Base-by-base conservation (phyloP, 2,113 vertebrate genomes). In the Syngnathoides biaculeatus region DNA sequence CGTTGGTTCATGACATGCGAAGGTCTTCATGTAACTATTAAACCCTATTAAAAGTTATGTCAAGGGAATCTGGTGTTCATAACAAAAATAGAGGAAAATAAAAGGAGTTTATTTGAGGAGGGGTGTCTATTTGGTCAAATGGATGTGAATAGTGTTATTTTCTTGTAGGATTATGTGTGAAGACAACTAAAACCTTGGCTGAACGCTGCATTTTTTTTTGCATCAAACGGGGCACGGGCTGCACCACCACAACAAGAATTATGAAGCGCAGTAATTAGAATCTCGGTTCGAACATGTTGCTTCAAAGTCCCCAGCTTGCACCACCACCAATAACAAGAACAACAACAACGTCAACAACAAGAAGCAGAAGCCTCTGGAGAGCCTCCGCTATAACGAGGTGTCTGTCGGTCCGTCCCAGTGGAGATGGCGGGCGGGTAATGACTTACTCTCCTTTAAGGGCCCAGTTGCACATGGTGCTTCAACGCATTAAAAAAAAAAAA, bases 261-360 rank as follows among this genome's bases (percentile, higher is more conserved):
- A 35, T 42, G 27, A 69, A 50, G 50, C 67, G 65, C 39, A 67
- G 65, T 69, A 79, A 80, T 79, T 73, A 79, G 79, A 24, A 64
- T 62, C 12, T 43, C 43, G 15, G 5, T 6, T 43, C 12, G 24
- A 62, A 43, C 39, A 12, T 22, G 39, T 43, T 22, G 60, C 60
- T 62, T 42, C n/a, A 43, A 17, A 59, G 20, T 82, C 82, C 72
- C 79, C 7, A 0, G 73, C 79, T 70, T 68, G 47, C 26, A 68
- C 63, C 72, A 69, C n/a, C n/a, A n/a, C n/a, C n/a, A n/a, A n/a
- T n/a, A n/a, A n/a, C n/a, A n/a, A n/a, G n/a, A n/a, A n/a, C n/a
- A n/a, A 73, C 83, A 84, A 87, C 84, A 90, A 87, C 83, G 88
- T 47, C 66, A 68, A 83, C 70, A 77, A 71, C 74, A 79, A 75